A percentile compares a stretch with the other conserved stretches of the same genome.
These are phyloP conservation scores for Ceratina japonica DNA, from an alignment of 1,140 invertebrate species.

Conservation along the genomic window DNA sequence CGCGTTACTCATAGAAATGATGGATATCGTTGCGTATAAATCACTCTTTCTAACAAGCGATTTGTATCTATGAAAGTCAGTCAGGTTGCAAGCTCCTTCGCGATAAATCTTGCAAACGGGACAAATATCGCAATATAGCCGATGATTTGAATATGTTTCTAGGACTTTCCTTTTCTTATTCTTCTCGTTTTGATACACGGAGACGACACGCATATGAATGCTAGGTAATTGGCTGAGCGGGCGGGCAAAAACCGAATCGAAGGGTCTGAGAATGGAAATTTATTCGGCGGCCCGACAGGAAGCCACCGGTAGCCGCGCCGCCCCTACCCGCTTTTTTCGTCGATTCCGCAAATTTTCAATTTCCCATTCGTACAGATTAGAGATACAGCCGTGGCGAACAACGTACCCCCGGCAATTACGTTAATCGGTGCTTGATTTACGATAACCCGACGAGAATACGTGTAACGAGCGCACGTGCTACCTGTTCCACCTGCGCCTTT, in stretches of 20 bases:
- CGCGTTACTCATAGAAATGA: background rate
- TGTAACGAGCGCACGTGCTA: constrained; percentile 9
- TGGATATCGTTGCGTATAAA: constrained; percentile 5
- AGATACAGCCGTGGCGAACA: constrained; percentile 12
- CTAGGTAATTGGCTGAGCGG: background rate
- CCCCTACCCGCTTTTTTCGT: constrained; percentile 17
- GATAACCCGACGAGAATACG: constrained; percentile 37
- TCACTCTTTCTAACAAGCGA: background rate
- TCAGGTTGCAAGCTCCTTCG: background rate
- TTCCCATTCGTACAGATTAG: constrained; percentile 49
- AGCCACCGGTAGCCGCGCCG: background rate
- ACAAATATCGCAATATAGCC: background rate
- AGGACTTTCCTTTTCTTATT: too few species aligned
- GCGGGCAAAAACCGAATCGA: background rate
- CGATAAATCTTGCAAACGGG: background rate
- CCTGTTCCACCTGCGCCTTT: constrained; percentile 74
- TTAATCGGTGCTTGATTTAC: constrained; percentile 50
- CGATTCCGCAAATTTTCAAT: constrained; percentile 49
- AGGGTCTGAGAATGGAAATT: background rate
- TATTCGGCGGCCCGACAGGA: constrained; percentile 1
- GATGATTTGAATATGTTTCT: too few species aligned
- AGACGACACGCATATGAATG: background rate
- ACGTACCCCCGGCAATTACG: constrained; percentile 38
- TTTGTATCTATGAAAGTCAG: background rate
- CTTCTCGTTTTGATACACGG: background rate